Evolutionary conservation across 23 tunicate genomes (phyloP).

Genomic region (Aplidium turbinatum): DNA sequence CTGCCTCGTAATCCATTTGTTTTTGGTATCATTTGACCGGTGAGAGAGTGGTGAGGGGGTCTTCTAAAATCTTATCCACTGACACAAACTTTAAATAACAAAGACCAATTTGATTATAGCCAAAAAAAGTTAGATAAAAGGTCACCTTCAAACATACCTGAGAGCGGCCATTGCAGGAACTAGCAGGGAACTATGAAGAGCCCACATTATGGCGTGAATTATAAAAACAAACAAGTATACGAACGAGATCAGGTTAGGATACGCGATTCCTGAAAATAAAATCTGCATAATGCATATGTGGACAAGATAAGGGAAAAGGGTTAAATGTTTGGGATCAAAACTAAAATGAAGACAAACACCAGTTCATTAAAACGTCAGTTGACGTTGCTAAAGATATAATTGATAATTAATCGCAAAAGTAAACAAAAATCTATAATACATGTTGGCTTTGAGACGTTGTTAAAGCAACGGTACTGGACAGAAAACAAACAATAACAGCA

Average conservation of each 20-base stretch:
- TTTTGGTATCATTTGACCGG: no score
- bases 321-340: background rate
- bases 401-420: background rate
- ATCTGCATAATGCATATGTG: background rate
- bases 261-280: constrained; percentile 71
- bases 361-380: no score
- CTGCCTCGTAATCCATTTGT: no score
- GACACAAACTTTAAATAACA: no score
- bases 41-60: no score
- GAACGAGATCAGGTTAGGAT: constrained; percentile 71
- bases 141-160: constrained; percentile 33
- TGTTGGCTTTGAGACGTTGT: no score
- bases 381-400: background rate
- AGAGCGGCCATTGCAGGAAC: constrained; percentile 28
- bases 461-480: no score
- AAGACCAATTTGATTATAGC: no score
- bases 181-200: constrained; percentile 49
- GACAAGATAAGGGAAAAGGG: no score
- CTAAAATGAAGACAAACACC: background rate
- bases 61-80: no score
- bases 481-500: background rate
- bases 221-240: constrained; percentile 70
- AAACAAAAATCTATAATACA: no score
- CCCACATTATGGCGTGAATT: constrained; percentile 53
- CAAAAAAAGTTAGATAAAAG: no score